Percentiles rank a stretch among this genome's conserved stretches.
phyloP scores from a whole-genome alignment of 2,113 vertebrate genomes.

The Pontoporia blainvillei region DNA sequence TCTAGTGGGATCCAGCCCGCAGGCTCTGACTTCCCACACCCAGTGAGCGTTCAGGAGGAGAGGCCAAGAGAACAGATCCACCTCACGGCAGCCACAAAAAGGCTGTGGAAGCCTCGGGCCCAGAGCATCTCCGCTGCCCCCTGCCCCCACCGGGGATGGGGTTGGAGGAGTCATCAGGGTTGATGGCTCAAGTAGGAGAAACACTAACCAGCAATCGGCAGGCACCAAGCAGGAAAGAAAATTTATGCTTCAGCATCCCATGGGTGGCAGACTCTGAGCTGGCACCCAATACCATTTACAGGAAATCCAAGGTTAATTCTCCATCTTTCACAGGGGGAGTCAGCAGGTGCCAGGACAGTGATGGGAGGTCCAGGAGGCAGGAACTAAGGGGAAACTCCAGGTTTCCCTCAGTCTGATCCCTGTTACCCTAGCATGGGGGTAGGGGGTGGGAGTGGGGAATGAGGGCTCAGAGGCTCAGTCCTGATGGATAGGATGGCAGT shows the following conservation, averaged over 20 bases:
- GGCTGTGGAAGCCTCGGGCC: neutral
- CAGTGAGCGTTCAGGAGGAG: neutral
- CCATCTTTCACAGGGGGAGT: neutral
- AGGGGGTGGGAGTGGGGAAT: fast-evolving
- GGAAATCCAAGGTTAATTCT: neutral
- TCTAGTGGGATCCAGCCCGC: too few species aligned
- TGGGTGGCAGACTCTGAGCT: neutral
- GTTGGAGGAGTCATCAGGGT: neutral
- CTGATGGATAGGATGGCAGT: neutral
- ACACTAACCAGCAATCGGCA: neutral
- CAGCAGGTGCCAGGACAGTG: neutral
- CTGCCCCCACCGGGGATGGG: too few species aligned
- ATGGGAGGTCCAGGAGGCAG: neutral
- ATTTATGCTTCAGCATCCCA: neutral
- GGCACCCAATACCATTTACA: neutral
- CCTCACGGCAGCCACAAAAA: neutral
- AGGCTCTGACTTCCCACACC: neutral
- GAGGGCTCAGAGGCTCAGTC: neutral
- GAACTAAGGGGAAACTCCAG: neutral
- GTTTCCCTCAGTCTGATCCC: neutral
- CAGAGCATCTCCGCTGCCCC: neutral
- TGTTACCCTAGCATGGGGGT: fast-evolving
- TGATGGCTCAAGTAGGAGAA: neutral
- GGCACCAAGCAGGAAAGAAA: neutral
- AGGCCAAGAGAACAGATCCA: neutral